Percentiles rank a stretch among this genome's conserved stretches.
Evolutionary conservation across 2,797 vertebrate genomes (phyloP).

Genomic region (Clarias pachynema): DNA sequence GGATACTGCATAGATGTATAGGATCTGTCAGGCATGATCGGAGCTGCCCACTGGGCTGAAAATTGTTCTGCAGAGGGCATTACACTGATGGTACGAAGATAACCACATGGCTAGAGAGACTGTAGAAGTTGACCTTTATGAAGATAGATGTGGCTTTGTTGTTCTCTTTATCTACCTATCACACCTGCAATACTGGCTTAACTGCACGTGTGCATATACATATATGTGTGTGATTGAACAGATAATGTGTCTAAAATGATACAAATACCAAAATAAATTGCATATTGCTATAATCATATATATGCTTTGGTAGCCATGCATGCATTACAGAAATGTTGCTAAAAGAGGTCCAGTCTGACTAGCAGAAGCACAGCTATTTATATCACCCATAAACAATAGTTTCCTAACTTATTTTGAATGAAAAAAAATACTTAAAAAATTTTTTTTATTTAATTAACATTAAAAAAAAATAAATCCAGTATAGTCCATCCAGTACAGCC

Average conservation of each 20-base stretch:
- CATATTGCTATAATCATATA: too few species aligned
- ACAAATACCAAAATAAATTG: neutral
- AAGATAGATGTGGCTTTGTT: neutral
- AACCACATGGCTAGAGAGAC: conserved; percentile 11
- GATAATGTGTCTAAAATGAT: neutral
- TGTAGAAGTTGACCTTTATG: conserved; percentile 16
- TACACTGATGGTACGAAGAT: conserved; percentile 31
- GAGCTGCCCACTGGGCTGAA: conserved; percentile 12
- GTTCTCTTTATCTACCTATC: neutral
- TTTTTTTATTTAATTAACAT: too few species aligned
- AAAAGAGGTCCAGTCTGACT: neutral
- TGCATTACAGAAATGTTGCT: neutral
- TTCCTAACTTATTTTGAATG: neutral
- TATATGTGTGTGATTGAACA: neutral
- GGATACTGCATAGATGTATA: conserved; percentile 19
- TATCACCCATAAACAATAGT: neutral
- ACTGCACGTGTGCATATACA: neutral
- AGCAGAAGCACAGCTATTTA: neutral
- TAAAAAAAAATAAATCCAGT: too few species aligned
- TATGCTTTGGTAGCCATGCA: neutral
- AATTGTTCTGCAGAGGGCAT: conserved; percentile 1
- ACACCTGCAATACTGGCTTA: neutral
- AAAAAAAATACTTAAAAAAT: neutral
- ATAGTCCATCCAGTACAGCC: too few species aligned
- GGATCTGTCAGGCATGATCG: conserved; percentile 26